These are phyloP conservation scores for Heliconius sara DNA, from an alignment of 2,888 invertebrate species.

Conservation along the genomic window DNA sequence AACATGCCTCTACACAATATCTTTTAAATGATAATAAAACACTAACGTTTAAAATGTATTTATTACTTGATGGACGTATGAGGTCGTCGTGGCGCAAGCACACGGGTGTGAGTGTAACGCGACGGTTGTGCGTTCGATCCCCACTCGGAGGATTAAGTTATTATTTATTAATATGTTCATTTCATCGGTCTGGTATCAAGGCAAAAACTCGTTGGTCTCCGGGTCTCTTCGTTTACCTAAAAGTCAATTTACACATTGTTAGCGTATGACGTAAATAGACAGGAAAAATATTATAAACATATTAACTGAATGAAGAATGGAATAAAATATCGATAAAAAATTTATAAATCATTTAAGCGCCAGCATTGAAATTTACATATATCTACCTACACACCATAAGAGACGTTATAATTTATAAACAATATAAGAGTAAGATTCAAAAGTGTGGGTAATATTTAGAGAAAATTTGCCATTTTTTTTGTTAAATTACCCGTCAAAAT, in stretches of 20 bases:
- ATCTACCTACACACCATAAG: no score
- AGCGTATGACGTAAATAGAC: neutral
- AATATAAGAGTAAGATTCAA: neutral
- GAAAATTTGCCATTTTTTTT: neutral
- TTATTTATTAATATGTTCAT: no score
- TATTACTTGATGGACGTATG: neutral
- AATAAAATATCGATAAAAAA: neutral
- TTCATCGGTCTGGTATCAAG: no score
- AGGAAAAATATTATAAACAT: neutral
- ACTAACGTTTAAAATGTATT: constrained; percentile 11
- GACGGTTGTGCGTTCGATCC: no score
- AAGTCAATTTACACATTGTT: neutral
- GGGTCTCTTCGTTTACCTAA: neutral
- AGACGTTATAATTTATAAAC: neutral
- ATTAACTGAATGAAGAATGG: neutral
- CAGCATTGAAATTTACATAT: no score
- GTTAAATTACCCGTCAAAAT: neutral
- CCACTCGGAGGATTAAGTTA: no score
- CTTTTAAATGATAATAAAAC: constrained; percentile 22
- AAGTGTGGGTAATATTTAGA: neutral
- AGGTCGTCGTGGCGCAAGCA: no score
- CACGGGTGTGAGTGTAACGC: no score
- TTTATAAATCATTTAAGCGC: neutral
- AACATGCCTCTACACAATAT: constrained; percentile 10
- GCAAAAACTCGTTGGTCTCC: no score